Evolutionary conservation across 64 coral and sea anemone species (phyloP).

Genomic region (Stichodactyla helianthus): DNA sequence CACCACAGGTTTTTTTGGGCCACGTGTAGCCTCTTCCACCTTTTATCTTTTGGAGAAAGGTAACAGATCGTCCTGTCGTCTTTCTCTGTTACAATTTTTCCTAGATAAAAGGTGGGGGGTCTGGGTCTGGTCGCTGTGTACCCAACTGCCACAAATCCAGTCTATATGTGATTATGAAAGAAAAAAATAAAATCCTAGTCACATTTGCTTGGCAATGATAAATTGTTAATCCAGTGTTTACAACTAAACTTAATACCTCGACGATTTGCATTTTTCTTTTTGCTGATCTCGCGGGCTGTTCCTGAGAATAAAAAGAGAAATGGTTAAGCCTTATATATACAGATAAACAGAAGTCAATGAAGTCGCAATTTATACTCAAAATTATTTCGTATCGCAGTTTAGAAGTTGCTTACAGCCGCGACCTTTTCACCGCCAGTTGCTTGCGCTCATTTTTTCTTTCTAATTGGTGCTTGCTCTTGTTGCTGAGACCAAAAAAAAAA

Average conservation of each 20-base stretch:
- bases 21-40: slow-evolving; percentile 11
- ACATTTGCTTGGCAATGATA: neutral
- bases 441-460: neutral
- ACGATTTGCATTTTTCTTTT: neutral
- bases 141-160: slow-evolving; percentile 15
- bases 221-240: slow-evolving; percentile 1
- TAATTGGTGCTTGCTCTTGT: slow-evolving; percentile 2
- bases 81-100: slow-evolving; percentile 17
- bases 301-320: neutral
- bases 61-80: neutral
- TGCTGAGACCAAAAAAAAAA: neutral
- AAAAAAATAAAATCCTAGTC: neutral
- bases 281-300: neutral
- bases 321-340: neutral
- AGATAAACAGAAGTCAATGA: neutral
- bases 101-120: slow-evolving; percentile 10
- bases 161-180: neutral
- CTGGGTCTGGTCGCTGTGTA: neutral
- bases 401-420: neutral
- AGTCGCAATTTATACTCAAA: neutral
- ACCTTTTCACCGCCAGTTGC: neutral
- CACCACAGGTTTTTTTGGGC: slow-evolving; percentile 6
- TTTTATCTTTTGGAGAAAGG: slow-evolving; percentile 10
- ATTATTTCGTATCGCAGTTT: neutral
- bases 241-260: neutral